A percentile compares a stretch with the other conserved stretches of the same genome.
phyloP scores from a whole-genome alignment of 2,888 invertebrate genomes.

The Cataglyphis cursor region DNA sequence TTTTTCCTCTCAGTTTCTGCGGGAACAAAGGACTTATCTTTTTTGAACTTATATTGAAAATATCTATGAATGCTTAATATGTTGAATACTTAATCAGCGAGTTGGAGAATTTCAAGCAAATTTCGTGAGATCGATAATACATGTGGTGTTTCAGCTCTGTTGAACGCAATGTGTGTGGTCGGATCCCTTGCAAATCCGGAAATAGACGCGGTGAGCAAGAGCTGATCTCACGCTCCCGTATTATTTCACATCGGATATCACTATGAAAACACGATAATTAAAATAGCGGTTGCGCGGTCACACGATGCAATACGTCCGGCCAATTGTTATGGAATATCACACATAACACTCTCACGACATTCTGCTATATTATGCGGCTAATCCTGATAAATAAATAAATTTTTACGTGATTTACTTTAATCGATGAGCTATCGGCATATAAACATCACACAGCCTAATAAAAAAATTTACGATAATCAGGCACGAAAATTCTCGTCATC shows the following conservation, averaged over 20 bases:
- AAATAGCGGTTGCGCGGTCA: conserved; percentile 58
- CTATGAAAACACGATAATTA: conserved; percentile 69
- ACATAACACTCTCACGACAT: conserved; percentile 46
- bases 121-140: conserved; percentile 42
- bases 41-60: conserved; percentile 3
- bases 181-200: conserved; percentile 69
- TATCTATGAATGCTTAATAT: conserved; percentile 24
- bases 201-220: conserved; percentile 60
- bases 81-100: conserved; percentile 27
- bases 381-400: conserved; percentile 60
- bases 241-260: conserved; percentile 69
- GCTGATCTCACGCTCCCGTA: conserved; percentile 61
- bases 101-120: conserved; percentile 25
- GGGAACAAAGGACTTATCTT: background rate
- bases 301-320: conserved; percentile 36
- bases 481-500: background rate
- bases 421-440: background rate
- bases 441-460: background rate
- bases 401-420: background rate
- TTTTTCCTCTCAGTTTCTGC: background rate
- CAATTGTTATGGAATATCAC: conserved; percentile 59
- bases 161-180: conserved; percentile 50
- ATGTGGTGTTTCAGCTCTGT: conserved; percentile 37
- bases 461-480: background rate
- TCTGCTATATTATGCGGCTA: conserved; percentile 55